Conservation (phyloP, 2,797 vertebrate species). For the Pangasius larnaudii region DNA sequence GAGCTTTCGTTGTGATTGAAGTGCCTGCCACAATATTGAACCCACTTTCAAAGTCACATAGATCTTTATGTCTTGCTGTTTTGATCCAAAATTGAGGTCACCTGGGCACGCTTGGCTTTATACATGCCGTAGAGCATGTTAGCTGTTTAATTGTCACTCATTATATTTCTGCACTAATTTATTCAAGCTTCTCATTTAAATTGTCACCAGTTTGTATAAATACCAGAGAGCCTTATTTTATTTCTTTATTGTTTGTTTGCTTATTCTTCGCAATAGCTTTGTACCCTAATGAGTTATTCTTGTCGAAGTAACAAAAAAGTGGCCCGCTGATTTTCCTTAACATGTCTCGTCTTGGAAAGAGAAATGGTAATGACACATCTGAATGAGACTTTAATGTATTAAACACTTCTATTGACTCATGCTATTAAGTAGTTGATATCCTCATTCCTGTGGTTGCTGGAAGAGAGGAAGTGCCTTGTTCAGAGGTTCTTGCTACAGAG, state of each 20-base stretch:
- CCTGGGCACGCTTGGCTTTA: background rate
- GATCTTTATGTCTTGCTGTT: background rate
- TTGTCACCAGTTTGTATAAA: background rate
- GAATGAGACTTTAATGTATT: background rate
- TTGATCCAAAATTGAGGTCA: background rate
- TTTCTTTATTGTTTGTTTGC: background rate
- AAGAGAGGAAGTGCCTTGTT: background rate
- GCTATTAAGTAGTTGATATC: background rate
- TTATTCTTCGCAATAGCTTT: background rate
- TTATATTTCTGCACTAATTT: background rate
- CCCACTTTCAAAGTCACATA: background rate
- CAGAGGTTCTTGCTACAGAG: background rate
- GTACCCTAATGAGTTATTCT: background rate
- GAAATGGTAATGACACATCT: background rate
- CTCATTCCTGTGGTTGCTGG: background rate
- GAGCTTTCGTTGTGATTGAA: background rate
- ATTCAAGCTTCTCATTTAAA: background rate
- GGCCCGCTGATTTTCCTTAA: background rate
- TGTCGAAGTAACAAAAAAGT: background rate
- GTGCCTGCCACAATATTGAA: too few relatives aligned
- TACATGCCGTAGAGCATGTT: background rate
- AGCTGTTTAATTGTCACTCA: background rate
- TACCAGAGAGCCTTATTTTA: background rate
- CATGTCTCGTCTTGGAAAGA: background rate
- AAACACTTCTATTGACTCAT: background rate